Evolutionary conservation across 1,140 invertebrate species (phyloP), one percentile per base, ranked within the genome.

Genomic region (Lucilia sericata): DNA sequence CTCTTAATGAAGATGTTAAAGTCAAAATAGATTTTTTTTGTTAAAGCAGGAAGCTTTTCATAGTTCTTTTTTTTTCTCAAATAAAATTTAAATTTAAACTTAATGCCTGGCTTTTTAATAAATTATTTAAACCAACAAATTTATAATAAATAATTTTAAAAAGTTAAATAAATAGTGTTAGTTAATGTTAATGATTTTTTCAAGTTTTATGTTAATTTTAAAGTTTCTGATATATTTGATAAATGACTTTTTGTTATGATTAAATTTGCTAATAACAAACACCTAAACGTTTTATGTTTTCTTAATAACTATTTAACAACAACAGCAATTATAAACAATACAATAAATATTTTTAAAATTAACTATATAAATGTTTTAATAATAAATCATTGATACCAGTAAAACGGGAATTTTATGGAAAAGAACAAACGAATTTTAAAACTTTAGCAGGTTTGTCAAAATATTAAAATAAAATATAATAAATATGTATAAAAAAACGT

Each of bases 11-110:
- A 70, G 19, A 21, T 70, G 21, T 70, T 70, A 21, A 70, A 10
- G 19, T 70, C 21, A 70, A 70, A 55, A 55, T 55, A 55, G 12
- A n/a, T 17, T 55, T 55, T 55, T 12, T 70, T 70, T 25, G 10
- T 70, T 70, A 21, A 70, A 70, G 19, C 65, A 70, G 65, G 65
- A 70, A 70, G 65, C 19, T 70, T 25, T 70, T 70, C 17, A 70
- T 70, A 21, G 8, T 70, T 70, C 8, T 25, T 70, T 70, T 55
- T 8, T 36, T 42, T 42, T 42, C 10, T 42, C 10, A 42, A 42
- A 55, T 14, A 55, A 55, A 17, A 55, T 55, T 55, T 1, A 55
- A 17, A 55, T 55, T 55, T 1, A 17, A 14, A 55, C 17, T 55
- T 55, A 55, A 55, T 12, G 51, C 51, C 51, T 55, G 13, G 12